A percentile compares a stretch with the other conserved stretches of the same genome.
Evolutionary conservation across 2,113 vertebrate genomes (phyloP).

Genomic region (Indicator maculatus): DNA sequence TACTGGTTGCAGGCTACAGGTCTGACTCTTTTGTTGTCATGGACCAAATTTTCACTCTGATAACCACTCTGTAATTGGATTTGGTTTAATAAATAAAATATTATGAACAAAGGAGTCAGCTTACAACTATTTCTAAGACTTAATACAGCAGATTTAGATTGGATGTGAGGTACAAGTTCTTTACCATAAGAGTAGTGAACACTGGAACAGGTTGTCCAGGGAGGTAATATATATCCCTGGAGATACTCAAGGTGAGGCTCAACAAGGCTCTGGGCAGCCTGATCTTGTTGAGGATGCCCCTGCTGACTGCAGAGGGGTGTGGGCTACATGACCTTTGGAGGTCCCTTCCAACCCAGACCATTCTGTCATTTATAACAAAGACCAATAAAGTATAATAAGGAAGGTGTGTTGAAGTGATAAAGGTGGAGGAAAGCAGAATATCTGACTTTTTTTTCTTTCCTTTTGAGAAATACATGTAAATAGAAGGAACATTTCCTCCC

Average conservation of each 20-base stretch:
- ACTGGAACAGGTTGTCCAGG: too few species aligned
- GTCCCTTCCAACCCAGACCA: too few species aligned
- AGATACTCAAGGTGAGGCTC: too few species aligned
- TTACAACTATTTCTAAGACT: not conserved
- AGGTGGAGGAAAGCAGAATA: not conserved
- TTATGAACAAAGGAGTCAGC: not conserved
- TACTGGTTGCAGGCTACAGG: not conserved
- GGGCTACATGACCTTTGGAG: too few species aligned
- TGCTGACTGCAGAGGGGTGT: too few species aligned
- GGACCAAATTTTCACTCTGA: not conserved
- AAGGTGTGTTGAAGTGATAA: not conserved
- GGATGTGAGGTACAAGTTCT: too few species aligned
- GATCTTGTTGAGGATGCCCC: too few species aligned
- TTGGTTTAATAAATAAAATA: not conserved
- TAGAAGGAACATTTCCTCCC: not conserved
- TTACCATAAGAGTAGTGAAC: too few species aligned
- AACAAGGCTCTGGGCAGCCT: too few species aligned
- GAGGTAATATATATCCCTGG: too few species aligned
- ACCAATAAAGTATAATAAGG: not conserved
- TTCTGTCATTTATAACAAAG: not conserved
- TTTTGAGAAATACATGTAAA: not conserved
- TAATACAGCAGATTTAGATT: not conserved
- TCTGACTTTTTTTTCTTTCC: not conserved
- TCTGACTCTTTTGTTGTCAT: not conserved
- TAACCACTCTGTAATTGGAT: not conserved